Evolutionary conservation across 1,140 invertebrate species (phyloP).

Genomic region (Zaprionus kolodkinae): DNA sequence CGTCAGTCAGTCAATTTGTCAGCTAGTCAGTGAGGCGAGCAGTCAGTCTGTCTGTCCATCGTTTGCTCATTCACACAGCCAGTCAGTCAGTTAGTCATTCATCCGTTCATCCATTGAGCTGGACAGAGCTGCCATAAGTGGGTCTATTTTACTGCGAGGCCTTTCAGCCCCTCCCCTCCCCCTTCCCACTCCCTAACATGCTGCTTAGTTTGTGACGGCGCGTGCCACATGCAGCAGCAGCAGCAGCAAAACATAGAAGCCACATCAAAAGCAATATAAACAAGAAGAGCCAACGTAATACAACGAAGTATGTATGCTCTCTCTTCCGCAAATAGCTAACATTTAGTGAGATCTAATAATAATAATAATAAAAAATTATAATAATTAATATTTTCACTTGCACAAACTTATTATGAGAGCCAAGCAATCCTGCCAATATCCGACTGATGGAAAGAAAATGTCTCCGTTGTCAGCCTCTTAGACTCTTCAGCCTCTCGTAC

Average conservation of each 20-base stretch:
- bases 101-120: slow-evolving; percentile 30
- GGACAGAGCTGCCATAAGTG: slow-evolving; percentile 37
- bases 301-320: slow-evolving; percentile 16
- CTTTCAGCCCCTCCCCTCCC: slow-evolving; percentile 15
- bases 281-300: neutral
- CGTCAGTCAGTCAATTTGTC: slow-evolving; percentile 29
- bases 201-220: slow-evolving; percentile 14
- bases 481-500: slow-evolving; percentile 19
- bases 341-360: neutral
- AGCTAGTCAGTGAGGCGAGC: slow-evolving; percentile 18
- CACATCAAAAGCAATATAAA: slow-evolving; percentile 30
- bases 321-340: neutral
- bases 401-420: neutral
- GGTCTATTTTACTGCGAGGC: slow-evolving; percentile 27
- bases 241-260: slow-evolving; percentile 7
- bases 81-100: slow-evolving; percentile 42
- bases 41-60: neutral
- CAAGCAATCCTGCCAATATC: neutral
- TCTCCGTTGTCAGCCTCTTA: neutral
- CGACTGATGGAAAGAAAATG: neutral
- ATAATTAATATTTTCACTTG: too few relatives aligned
- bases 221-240: slow-evolving; percentile 40
- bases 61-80: slow-evolving; percentile 27
- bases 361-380: too few relatives aligned
- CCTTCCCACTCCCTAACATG: neutral